phyloP scores from a whole-genome alignment of 2,797 vertebrate species.

The Propithecus deckenii region DNA sequence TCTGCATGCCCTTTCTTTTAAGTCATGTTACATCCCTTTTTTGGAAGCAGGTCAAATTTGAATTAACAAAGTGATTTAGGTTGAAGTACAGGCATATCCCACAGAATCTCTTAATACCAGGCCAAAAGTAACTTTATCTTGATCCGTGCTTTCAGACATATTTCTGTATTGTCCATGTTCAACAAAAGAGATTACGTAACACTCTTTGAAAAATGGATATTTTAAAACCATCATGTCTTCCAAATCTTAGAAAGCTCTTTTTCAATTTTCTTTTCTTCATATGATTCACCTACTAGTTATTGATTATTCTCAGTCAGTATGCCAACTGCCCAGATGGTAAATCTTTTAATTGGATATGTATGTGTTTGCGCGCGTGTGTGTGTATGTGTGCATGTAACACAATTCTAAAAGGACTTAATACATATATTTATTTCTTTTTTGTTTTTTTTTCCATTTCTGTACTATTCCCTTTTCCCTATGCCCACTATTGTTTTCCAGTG shows the following conservation, averaged over 20 bases:
- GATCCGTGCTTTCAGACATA: not conserved
- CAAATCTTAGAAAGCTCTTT: not conserved
- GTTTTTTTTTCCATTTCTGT: not conserved
- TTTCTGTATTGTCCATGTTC: not conserved
- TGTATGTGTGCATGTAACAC: not conserved
- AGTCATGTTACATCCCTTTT: not conserved
- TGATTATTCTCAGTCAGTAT: not conserved
- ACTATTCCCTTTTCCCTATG: not conserved
- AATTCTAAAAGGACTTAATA: not conserved
- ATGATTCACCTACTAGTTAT: not conserved
- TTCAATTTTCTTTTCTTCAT: not conserved
- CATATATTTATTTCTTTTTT: not conserved
- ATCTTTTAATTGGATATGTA: not conserved
- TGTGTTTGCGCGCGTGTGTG: not conserved
- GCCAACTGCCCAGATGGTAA: not conserved
- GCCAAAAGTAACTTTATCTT: not conserved
- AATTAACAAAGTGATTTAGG: not conserved
- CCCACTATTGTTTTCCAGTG: not conserved
- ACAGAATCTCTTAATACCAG: not conserved
- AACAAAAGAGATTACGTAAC: not conserved
- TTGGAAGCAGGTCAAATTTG: not conserved
- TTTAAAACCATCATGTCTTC: not conserved
- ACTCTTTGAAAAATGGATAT: not conserved
- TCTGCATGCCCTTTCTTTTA: not conserved
- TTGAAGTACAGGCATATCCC: not conserved